phyloP scores from a whole-genome alignment of 1,140 invertebrate species.

The Drosophila sp. region DNA sequence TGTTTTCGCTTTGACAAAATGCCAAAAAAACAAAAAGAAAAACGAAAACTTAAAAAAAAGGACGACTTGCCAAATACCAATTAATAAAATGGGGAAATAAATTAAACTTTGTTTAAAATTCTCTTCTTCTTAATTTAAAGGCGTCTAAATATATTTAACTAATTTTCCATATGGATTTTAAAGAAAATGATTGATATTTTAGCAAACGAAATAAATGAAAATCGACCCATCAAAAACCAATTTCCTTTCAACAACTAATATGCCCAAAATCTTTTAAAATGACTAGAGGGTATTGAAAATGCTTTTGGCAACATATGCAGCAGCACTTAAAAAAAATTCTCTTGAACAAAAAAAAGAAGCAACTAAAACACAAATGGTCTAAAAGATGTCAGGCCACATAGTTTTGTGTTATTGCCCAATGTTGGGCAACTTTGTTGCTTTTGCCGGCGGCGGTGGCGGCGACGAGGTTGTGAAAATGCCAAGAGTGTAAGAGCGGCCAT shows the following conservation, averaged over 20 bases:
- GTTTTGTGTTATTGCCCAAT: conserved; percentile 47
- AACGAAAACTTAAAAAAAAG: no score
- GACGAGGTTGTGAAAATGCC: conserved; percentile 42
- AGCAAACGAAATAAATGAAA: no score
- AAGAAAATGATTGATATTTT: no score
- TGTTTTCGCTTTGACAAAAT: conserved; percentile 73
- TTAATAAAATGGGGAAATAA: no score
- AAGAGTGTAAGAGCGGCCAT: conserved; percentile 35
- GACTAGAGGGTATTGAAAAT: conserved; percentile 18
- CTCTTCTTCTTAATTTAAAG: no score
- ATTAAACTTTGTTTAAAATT: no score
- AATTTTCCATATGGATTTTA: no score
- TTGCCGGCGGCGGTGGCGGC: no score
- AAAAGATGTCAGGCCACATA: conserved; percentile 51
- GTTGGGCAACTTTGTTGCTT: conserved; percentile 51
- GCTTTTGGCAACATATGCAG: conserved; percentile 54
- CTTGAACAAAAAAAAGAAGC: conserved; percentile 42
- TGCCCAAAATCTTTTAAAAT: not conserved
- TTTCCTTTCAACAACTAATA: not conserved
- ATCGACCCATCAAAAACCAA: no score
- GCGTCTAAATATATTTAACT: no score
- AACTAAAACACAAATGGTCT: conserved; percentile 28
- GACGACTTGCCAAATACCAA: no score
- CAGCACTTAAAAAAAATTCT: conserved; percentile 74
- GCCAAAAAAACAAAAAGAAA: conserved; percentile 44